Percentiles rank a stretch among this genome's conserved stretches.
Conservation (phyloP, 92 coral and sea anemone genomes). For the Porites lobata region DNA sequence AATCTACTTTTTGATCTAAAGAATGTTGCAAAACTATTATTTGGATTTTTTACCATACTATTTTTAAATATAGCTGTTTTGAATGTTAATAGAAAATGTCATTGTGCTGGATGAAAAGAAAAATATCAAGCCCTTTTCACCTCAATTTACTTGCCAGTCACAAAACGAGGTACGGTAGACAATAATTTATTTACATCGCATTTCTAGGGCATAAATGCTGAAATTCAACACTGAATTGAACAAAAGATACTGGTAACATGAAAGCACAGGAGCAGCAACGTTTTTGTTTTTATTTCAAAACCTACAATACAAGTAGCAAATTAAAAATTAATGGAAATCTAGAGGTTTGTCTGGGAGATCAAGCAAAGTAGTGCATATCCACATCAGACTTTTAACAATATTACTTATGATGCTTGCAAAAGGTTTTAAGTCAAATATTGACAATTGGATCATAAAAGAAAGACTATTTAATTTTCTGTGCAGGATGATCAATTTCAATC, state of each 20-base stretch:
- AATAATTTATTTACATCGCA: background rate
- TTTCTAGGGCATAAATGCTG: background rate
- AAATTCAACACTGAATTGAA: slow-evolving; percentile 12
- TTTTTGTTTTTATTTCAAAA: slow-evolving; percentile 20
- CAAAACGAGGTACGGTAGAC: background rate
- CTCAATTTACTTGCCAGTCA: slow-evolving; percentile 11
- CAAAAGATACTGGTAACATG: background rate
- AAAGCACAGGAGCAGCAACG: background rate
- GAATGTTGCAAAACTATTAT: slow-evolving; percentile 3
- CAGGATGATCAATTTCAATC: background rate
- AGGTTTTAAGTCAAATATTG: slow-evolving; percentile 30
- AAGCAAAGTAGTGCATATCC: background rate
- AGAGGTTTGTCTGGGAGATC: background rate
- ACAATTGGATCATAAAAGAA: slow-evolving; percentile 22
- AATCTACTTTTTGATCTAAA: background rate
- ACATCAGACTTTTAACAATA: background rate
- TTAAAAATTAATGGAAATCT: slow-evolving; percentile 28
- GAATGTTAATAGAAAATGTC: background rate
- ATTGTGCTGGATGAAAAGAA: background rate
- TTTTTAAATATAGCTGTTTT: slow-evolving; percentile 9
- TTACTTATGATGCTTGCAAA: slow-evolving; percentile 3
- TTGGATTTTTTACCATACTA: background rate
- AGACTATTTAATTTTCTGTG: slow-evolving; percentile 22
- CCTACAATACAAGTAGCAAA: slow-evolving; percentile 10
- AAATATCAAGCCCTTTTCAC: background rate